Percentiles rank a stretch among this genome's conserved stretches.
Conservation (phyloP, 2,113 vertebrate species). For the Scophthalmus maximus region DNA sequence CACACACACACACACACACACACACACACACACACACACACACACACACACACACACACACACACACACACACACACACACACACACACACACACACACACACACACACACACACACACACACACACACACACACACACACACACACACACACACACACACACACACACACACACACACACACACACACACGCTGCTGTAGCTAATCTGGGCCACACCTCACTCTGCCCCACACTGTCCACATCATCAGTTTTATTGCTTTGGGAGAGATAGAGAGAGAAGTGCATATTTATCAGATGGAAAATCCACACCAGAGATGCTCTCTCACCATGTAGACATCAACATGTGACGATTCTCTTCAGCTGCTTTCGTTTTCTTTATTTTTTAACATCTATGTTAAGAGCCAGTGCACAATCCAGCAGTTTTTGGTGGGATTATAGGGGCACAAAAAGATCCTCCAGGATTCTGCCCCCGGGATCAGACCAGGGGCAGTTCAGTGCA, state of each 20-base stretch:
- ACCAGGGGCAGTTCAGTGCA: constrained; percentile 16
- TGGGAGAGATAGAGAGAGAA: constrained; percentile 40
- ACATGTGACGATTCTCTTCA: constrained; percentile 3
- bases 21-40: too few species aligned
- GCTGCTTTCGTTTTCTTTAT: not conserved
- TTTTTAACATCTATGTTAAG: constrained; percentile 4
- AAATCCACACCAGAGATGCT: constrained; percentile 13
- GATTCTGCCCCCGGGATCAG: not conserved
- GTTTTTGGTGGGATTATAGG: not conserved
- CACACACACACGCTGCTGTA: too few species aligned
- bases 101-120: too few species aligned
- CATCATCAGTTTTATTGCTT: constrained; percentile 76
- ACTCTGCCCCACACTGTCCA: constrained; percentile 9
- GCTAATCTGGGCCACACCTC: too few species aligned
- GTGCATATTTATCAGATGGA: constrained; percentile 78
- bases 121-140: too few species aligned
- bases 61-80: too few species aligned
- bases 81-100: too few species aligned
- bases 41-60: too few species aligned
- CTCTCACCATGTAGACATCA: constrained; percentile 21
- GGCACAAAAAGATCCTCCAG: not conserved
- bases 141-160: too few species aligned
- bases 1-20: too few species aligned
- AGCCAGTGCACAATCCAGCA: constrained; percentile 18
- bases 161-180: too few species aligned